Evolutionary conservation across 2,113 vertebrate species (phyloP), one percentile per base, ranked within the genome.

Genomic region (Peromyscus maniculatus): DNA sequence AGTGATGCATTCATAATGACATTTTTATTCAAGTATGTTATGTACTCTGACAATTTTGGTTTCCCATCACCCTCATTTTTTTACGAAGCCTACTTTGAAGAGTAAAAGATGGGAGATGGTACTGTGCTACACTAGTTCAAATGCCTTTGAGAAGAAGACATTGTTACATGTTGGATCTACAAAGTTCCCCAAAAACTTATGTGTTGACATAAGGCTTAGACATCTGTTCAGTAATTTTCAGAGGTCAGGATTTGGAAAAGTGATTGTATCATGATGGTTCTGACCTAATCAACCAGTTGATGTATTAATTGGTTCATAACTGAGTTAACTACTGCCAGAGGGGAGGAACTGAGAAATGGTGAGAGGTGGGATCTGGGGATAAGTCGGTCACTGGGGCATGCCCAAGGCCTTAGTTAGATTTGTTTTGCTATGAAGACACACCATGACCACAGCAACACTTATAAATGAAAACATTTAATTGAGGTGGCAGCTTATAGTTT

Each of bases 121-220:
- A 26, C 24, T 12, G 26, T n/a, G 24, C n/a, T 69, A 9, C 1
- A 7, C 49, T 4, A 17, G 4, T 2, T 19, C 1, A 1, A 4
- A 39, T 46, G 11, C 1, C 7, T 24, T 28, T n/a, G 87, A 24
- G 43, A 78, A n/a, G 26, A 67, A 83, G 17, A 46, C 16, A 31
- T 31, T 86, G 36, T 66, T 46, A 31, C 3, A 7, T 31, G 39
- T 33, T 3, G 2, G 15, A 43, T 33, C 39, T 67, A 8, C 83
- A 33, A 86, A 66, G 62, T 86, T n/a, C 5, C 31, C 22, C 43
- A 33, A 13, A 69, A 4, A 49, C 39, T 69, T 46, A 31, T 8
- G 77, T 52, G 46, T 52, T 79, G 7, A 33, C 55, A 22, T 22
- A 5, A 15, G 13, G 31, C 10, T 24, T 36, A 36, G 31, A 49